A percentile compares a stretch with the other conserved stretches of the same genome.
phyloP scores from a whole-genome alignment of 2,113 vertebrate species.

The Eptesicus fuscus region DNA sequence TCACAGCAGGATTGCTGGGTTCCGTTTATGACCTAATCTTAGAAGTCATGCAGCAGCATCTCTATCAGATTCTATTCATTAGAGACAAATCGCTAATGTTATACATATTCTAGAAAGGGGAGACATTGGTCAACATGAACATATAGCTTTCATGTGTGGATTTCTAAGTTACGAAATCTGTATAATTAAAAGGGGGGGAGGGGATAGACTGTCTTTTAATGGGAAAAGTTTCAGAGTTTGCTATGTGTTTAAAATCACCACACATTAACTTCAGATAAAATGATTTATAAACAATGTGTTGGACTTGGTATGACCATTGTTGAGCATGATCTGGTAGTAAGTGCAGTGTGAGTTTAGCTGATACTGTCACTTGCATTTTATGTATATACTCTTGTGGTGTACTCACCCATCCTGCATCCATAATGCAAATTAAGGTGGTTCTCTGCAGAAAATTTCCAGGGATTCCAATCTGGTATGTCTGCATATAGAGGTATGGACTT shows the following conservation, averaged over 20 bases:
- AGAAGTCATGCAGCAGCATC: neutral
- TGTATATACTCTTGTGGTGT: neutral
- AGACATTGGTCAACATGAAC: neutral
- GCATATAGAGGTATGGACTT: neutral
- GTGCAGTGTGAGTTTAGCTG: neutral
- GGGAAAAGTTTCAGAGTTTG: neutral
- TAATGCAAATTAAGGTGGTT: neutral
- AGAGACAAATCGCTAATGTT: neutral
- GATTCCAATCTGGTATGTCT: neutral
- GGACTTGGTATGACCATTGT: neutral
- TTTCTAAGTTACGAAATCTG: too few relatives aligned
- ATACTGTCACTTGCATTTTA: neutral
- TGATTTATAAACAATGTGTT: neutral
- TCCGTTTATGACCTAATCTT: neutral
- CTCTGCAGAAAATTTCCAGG: neutral
- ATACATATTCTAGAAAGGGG: neutral
- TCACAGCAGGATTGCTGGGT: neutral
- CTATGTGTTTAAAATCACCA: constrained; percentile 34
- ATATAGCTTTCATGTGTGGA: too few relatives aligned
- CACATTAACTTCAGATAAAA: neutral
- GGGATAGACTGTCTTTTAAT: neutral
- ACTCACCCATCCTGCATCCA: neutral
- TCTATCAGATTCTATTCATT: neutral
- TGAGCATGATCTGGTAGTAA: neutral
- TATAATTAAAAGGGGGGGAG: too few relatives aligned